Evolutionary conservation across 30 jellyfish, hydroid and myxozoan species (phyloP).

Genomic region (Catostylus mosaicus): DNA sequence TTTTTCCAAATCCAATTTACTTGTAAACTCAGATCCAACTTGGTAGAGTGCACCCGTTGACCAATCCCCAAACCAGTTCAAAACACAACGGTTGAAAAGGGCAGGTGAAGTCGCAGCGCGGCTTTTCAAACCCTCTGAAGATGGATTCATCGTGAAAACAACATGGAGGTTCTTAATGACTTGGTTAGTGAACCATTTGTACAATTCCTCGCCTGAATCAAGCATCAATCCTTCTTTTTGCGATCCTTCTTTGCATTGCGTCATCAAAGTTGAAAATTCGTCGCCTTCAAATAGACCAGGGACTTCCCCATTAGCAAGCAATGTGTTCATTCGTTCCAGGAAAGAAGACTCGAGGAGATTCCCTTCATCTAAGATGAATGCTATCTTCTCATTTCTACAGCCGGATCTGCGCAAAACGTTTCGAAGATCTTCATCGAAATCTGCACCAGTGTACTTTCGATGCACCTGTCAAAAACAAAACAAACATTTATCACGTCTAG

Average conservation of each 20-base stretch:
- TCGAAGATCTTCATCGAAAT: conserved; percentile 97
- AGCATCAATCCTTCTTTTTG: conserved; percentile 98
- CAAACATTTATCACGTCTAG: no score
- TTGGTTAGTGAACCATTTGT: conserved; percentile 99
- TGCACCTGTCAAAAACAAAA: conserved; percentile 93
- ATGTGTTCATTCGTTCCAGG: conserved; percentile 97
- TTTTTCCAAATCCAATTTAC: conserved; percentile 92
- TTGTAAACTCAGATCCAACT: conserved; percentile 98
- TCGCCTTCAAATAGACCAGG: conserved; percentile 99
- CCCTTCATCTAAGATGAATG: conserved; percentile 98
- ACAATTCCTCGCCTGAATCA: conserved; percentile 97
- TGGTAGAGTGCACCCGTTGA: conserved; percentile 98
- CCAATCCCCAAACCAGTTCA: conserved; percentile 99
- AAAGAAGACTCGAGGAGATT: conserved; percentile 93
- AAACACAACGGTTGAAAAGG: conserved; percentile 96
- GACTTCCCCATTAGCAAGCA: conserved; percentile 99
- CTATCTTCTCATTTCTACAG: conserved; percentile 96
- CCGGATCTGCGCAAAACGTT: conserved; percentile 92
- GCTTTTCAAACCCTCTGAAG: conserved; percentile 95
- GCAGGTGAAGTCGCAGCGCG: conserved; percentile 99
- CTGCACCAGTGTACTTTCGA: conserved; percentile 98
- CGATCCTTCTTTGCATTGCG: conserved; percentile 99
- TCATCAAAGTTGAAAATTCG: conserved; percentile 95
- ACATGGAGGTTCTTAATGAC: conserved; percentile 95
- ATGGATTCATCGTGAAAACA: conserved; percentile 97